Evolutionary conservation across 2,113 vertebrate genomes (phyloP).

Genomic region (Smithornis capensis): DNA sequence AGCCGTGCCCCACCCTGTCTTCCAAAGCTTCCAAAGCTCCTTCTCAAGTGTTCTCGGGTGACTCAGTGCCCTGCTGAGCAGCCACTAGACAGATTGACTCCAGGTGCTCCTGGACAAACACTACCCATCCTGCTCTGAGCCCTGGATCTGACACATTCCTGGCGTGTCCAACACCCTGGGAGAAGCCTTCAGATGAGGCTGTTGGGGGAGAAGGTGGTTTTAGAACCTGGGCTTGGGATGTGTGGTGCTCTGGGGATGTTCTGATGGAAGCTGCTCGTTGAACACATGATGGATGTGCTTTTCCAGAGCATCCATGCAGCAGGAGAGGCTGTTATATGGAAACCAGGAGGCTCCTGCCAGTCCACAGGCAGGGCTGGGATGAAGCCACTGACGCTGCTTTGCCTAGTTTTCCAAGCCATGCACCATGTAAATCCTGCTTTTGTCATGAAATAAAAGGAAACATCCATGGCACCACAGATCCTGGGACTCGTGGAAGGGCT

Average conservation of each 20-base stretch:
- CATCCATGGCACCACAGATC: fast-evolving
- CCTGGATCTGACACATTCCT: background rate
- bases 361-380: fast-evolving
- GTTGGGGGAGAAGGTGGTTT: fast-evolving
- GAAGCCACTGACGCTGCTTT: fast-evolving
- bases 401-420: background rate
- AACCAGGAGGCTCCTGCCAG: background rate
- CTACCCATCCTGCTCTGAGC: background rate
- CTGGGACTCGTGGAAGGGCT: fast-evolving
- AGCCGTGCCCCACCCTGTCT: background rate
- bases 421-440: background rate
- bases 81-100: background rate
- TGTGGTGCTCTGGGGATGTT: background rate
- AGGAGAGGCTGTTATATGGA: background rate
- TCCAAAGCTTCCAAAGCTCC: background rate
- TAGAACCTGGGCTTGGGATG: background rate
- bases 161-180: background rate
- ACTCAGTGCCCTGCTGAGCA: background rate
- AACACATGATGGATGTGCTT: background rate
- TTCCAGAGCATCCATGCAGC: fast-evolving
- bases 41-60: background rate
- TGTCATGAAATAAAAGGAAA: background rate
- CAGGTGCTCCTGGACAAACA: background rate
- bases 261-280: background rate
- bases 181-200: background rate